A percentile compares a stretch with the other conserved stretches of the same genome.
These are phyloP conservation scores for Holotrichia oblita DNA, from an alignment of 1,140 invertebrate genomes.

Conservation along the genomic window DNA sequence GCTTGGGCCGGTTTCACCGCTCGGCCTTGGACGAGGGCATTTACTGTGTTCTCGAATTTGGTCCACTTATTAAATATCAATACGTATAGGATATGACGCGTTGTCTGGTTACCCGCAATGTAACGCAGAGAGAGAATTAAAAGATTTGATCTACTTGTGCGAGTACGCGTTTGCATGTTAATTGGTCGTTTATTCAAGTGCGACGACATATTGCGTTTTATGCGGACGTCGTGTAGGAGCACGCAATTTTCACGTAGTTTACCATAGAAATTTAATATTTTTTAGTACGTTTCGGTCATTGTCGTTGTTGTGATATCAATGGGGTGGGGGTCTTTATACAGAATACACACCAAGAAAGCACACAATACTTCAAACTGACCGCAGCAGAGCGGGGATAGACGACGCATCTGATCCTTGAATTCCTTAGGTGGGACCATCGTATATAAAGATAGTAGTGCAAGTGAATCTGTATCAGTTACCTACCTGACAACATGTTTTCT, in stretches of 20 bases:
- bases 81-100: not conserved
- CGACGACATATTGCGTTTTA: constrained; percentile 13
- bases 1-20: constrained; percentile 32
- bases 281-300: constrained; percentile 52
- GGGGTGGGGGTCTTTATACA: constrained; percentile 19
- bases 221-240: constrained; percentile 10
- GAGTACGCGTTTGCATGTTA: constrained; percentile 47
- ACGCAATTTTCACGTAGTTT: constrained; percentile 1
- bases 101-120: not conserved
- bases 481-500: constrained; percentile 53
- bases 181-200: constrained; percentile 44
- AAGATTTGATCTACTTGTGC: constrained; percentile 54
- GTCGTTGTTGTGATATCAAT: constrained; percentile 42
- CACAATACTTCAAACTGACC: constrained; percentile 42
- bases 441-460: constrained; percentile 60
- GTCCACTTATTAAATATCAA: constrained; percentile 40
- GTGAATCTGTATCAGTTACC: constrained; percentile 60
- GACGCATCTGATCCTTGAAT: constrained; percentile 44
- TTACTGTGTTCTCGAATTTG: constrained; percentile 42
- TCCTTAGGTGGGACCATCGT: constrained; percentile 49
- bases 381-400: constrained; percentile 45
- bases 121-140: not conserved
- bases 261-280: not conserved
- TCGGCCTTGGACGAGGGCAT: constrained; percentile 44
- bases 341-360: not conserved